Evolutionary conservation across 2,113 vertebrate genomes (phyloP).

Genomic region (Hepsetus odoe): DNA sequence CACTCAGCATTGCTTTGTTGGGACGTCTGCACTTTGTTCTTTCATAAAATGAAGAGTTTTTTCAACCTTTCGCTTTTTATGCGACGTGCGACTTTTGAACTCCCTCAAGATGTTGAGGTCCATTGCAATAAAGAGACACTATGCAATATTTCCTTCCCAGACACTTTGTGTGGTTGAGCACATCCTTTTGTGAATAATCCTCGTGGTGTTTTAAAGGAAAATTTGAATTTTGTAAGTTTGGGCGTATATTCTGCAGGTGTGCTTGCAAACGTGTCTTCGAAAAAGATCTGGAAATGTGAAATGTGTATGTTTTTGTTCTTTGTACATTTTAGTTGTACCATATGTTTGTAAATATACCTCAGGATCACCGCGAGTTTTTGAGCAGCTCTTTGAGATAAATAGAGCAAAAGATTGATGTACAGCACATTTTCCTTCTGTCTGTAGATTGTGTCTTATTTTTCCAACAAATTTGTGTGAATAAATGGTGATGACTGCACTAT

Average conservation of each 20-base stretch:
- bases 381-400: slow-evolving; percentile 86
- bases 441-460: slow-evolving; percentile 78
- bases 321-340: slow-evolving; percentile 74
- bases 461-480: slow-evolving; percentile 77
- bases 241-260: slow-evolving; percentile 53
- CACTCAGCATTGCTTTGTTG: slow-evolving; percentile 42
- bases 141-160: slow-evolving; percentile 73
- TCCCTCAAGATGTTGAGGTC: slow-evolving; percentile 32
- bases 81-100: slow-evolving; percentile 2
- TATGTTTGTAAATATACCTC: slow-evolving; percentile 89
- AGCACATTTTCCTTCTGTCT: slow-evolving; percentile 77
- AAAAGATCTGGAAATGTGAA: slow-evolving; percentile 75
- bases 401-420: slow-evolving; percentile 85
- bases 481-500: slow-evolving; percentile 84
- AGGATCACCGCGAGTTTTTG: slow-evolving; percentile 85
- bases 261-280: slow-evolving; percentile 73
- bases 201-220: slow-evolving; percentile 46
- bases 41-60: slow-evolving; percentile 41
- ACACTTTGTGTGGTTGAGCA: slow-evolving; percentile 52
- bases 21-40: slow-evolving; percentile 47
- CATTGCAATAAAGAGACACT: slow-evolving; percentile 69
- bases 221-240: slow-evolving; percentile 12
- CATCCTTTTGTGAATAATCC: slow-evolving; percentile 35
- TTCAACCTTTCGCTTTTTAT: slow-evolving; percentile 17
- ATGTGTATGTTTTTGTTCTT: slow-evolving; percentile 75